Conservation (phyloP, 2,888 invertebrate genomes). For the Eupithecia dodoneata region DNA sequence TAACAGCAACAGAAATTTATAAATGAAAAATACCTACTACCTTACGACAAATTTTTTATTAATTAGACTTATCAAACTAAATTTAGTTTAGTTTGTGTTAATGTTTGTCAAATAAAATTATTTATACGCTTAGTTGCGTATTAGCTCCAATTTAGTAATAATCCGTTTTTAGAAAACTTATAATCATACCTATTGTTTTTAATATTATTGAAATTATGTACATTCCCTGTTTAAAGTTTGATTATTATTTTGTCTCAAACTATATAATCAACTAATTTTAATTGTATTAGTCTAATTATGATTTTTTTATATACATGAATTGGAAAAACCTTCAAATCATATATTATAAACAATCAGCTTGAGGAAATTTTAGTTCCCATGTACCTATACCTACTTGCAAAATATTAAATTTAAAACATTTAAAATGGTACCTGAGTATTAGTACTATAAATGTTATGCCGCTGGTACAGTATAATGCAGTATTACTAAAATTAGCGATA, state of each 20-base stretch:
- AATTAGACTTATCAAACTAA: not conserved
- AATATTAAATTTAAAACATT: not conserved
- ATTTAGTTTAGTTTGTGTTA: slow-evolving; percentile 6
- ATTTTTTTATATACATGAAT: not conserved
- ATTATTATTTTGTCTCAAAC: slow-evolving; percentile 11
- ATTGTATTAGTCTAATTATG: not conserved
- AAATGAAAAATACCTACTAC: not conserved
- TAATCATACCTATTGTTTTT: slow-evolving; percentile 15
- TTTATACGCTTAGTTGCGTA: slow-evolving; percentile 13
- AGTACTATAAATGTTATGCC: not conserved
- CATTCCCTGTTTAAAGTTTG: slow-evolving; percentile 26
- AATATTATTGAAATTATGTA: slow-evolving; percentile 21
- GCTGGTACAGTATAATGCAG: slow-evolving; percentile 9
- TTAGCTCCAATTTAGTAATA: slow-evolving; percentile 29
- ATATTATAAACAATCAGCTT: not conserved
- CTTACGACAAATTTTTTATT: too few relatives aligned
- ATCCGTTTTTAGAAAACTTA: slow-evolving; percentile 21
- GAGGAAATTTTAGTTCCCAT: not conserved
- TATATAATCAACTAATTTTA: not conserved
- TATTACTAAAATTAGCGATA: slow-evolving; percentile 14
- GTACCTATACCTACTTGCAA: not conserved
- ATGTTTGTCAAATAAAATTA: slow-evolving; percentile 11
- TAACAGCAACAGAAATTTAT: not conserved
- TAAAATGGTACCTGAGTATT: not conserved
- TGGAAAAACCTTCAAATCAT: not conserved